Evolutionary conservation across 2,113 vertebrate genomes (phyloP).

Genomic region (Elephas maximus): DNA sequence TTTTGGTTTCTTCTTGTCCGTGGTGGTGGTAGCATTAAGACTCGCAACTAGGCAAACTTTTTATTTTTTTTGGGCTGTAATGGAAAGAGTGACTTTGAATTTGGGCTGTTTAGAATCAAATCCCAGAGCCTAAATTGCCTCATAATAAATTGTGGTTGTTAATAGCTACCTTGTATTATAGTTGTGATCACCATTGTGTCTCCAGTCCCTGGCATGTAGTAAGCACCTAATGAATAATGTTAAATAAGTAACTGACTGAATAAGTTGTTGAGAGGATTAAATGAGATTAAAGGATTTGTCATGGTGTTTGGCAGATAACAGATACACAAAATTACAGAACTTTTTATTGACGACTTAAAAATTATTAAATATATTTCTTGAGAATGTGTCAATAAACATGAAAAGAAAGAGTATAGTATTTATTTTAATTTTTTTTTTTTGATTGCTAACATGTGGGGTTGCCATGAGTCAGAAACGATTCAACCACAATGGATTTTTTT

Average conservation of each 20-base stretch:
- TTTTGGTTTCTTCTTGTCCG: not conserved
- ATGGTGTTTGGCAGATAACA: not conserved
- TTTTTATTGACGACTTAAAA: not conserved
- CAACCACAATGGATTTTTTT: too few relatives aligned
- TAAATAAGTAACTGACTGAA: not conserved
- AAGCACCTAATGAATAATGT: not conserved
- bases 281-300: not conserved
- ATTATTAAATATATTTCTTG: not conserved
- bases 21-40: not conserved
- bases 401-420: not conserved
- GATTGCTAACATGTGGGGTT: not conserved
- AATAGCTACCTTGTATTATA: not conserved
- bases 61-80: not conserved
- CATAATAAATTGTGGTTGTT: not conserved
- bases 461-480: too few relatives aligned
- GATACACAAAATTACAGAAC: not conserved
- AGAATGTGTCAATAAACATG: not conserved
- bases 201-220: not conserved
- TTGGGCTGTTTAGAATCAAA: not conserved
- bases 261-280: not conserved
- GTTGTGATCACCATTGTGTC: not conserved
- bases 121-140: not conserved
- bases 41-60: not conserved
- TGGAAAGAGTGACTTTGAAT: not conserved
- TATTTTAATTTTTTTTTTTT: not conserved